Conservation (phyloP, 2,888 invertebrate species). For the Euplagia quadripunctaria region DNA sequence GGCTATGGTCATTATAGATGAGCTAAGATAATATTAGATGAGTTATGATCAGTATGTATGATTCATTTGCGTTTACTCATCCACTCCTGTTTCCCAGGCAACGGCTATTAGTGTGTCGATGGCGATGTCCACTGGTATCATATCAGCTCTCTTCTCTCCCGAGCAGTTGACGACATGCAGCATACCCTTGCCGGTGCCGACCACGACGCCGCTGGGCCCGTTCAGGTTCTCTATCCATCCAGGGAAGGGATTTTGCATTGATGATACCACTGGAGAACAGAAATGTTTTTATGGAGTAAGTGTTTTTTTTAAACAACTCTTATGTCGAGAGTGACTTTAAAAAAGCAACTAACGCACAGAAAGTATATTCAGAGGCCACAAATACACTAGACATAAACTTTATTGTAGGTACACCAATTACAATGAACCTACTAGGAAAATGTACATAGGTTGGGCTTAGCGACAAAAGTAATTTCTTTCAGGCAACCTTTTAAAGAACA, state of each 20-base stretch:
- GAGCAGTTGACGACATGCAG: slow-evolving; percentile 89
- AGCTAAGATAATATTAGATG: background rate
- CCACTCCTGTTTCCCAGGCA: slow-evolving; percentile 90
- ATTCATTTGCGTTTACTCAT: slow-evolving; percentile 67
- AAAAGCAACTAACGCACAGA: too few relatives aligned
- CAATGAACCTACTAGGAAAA: too few relatives aligned
- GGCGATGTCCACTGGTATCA: slow-evolving; percentile 93
- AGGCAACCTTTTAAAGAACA: too few relatives aligned
- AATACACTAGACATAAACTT: too few relatives aligned
- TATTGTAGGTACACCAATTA: too few relatives aligned
- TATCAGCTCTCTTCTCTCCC: slow-evolving; percentile 88
- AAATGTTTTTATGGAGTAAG: background rate
- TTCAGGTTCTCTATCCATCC: slow-evolving; percentile 98
- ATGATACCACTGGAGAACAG: slow-evolving; percentile 87
- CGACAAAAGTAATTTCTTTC: too few relatives aligned
- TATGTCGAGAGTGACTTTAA: too few relatives aligned
- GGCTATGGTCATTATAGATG: too few relatives aligned
- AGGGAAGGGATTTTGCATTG: slow-evolving; percentile 88
- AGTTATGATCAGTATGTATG: background rate
- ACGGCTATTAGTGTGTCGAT: slow-evolving; percentile 91
- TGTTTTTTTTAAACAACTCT: too few relatives aligned
- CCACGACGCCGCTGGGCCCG: slow-evolving; percentile 93
- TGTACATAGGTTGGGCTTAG: too few relatives aligned
- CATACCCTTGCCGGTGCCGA: slow-evolving; percentile 91
- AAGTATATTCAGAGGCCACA: too few relatives aligned